phyloP scores from a whole-genome alignment of 2,888 invertebrate genomes.

The Meteorus colon region DNA sequence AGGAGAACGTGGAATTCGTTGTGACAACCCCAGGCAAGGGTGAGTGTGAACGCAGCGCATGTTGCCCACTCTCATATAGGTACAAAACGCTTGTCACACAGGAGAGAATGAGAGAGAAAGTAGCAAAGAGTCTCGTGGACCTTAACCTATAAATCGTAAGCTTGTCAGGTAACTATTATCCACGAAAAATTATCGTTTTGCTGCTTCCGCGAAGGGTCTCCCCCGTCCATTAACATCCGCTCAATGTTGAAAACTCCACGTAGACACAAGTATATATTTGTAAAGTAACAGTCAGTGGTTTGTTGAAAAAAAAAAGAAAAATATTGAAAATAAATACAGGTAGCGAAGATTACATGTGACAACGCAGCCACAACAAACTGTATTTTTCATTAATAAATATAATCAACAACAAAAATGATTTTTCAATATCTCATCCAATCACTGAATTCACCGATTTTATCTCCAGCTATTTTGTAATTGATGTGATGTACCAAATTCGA shows the following conservation, averaged over 20 bases:
- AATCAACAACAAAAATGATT: too few relatives aligned
- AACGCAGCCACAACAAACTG: too few relatives aligned
- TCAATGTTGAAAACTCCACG: slow-evolving; percentile 21
- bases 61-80: slow-evolving; percentile 31
- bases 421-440: too few relatives aligned
- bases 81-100: slow-evolving; percentile 13
- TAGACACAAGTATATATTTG: neutral
- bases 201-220: slow-evolving; percentile 50
- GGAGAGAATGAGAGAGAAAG: neutral
- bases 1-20: slow-evolving; percentile 44
- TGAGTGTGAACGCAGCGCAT: neutral
- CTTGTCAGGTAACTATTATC: slow-evolving; percentile 56
- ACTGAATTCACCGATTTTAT: too few relatives aligned
- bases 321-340: neutral
- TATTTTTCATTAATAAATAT: too few relatives aligned
- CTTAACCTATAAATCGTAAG: slow-evolving; percentile 56
- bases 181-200: slow-evolving; percentile 58
- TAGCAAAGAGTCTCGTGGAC: slow-evolving; percentile 40
- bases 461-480: too few relatives aligned
- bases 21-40: slow-evolving; percentile 38
- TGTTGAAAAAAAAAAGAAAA: neutral
- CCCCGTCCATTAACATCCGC: slow-evolving; percentile 52
- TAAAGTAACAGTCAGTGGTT: slow-evolving; percentile 9
- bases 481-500: too few relatives aligned
- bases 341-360: too few relatives aligned